These are phyloP conservation scores for Drosophila yooni DNA, from an alignment of 2,888 invertebrate genomes.

Conservation along the genomic window DNA sequence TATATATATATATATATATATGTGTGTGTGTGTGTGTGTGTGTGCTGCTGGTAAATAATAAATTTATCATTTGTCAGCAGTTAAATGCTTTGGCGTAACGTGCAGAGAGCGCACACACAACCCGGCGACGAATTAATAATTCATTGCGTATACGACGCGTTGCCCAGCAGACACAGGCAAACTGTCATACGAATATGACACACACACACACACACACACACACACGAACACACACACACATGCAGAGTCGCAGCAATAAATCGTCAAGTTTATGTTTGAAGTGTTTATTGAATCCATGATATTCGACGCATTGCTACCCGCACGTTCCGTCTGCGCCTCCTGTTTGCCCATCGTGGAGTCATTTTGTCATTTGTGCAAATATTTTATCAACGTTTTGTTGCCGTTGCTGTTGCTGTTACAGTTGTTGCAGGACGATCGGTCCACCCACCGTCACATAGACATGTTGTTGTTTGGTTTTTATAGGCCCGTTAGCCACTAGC, in stretches of 20 bases:
- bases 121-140: conserved; percentile 79
- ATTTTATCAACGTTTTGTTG: conserved; percentile 63
- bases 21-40: conserved; percentile 7
- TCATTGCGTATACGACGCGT: conserved; percentile 79
- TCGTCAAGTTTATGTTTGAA: conserved; percentile 84
- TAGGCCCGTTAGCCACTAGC: conserved; percentile 46
- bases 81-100: conserved; percentile 76
- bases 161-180: conserved; percentile 66
- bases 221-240: conserved; percentile 17
- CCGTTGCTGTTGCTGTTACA: conserved; percentile 7
- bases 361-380: conserved; percentile 62
- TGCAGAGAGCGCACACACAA: conserved; percentile 48
- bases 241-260: conserved; percentile 80
- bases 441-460: conserved; percentile 3
- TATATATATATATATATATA: background rate
- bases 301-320: conserved; percentile 67
- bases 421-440: conserved; percentile 30
- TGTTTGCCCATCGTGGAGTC: conserved; percentile 26
- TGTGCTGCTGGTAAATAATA: conserved; percentile 78
- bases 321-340: conserved; percentile 38
- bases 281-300: conserved; percentile 85
- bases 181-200: conserved; percentile 64
- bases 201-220: conserved; percentile 13
- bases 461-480: conserved; percentile 36
- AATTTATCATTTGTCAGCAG: conserved; percentile 84